A percentile compares a stretch with the other conserved stretches of the same genome.
These are phyloP conservation scores for Dexiosoma caninum DNA, from an alignment of 2,888 invertebrate genomes.

Conservation along the genomic window DNA sequence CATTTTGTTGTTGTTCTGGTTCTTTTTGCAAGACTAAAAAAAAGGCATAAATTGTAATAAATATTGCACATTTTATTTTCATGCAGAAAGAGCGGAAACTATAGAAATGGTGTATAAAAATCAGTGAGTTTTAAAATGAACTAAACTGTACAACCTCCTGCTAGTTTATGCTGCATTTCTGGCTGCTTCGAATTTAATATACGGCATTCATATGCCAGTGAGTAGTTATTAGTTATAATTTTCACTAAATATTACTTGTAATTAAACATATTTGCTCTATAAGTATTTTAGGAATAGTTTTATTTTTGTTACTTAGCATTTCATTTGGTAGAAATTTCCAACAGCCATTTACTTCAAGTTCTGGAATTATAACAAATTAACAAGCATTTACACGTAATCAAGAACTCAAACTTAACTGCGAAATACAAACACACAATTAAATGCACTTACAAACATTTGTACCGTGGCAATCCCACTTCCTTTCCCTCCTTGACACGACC, in stretches of 20 bases:
- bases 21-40: background rate
- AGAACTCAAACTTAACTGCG: conserved; percentile 52
- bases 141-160: background rate
- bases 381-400: conserved; percentile 55
- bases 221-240: background rate
- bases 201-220: background rate
- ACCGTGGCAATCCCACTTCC: background rate
- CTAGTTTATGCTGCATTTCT: background rate
- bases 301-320: background rate
- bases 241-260: background rate
- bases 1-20: no score
- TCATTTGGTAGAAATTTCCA: background rate
- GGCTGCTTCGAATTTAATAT: background rate
- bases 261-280: background rate
- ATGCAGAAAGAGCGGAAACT: background rate
- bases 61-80: background rate
- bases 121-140: conserved; percentile 4
- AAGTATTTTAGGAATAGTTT: background rate
- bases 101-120: background rate
- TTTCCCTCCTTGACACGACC: background rate
- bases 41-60: conserved; percentile 7
- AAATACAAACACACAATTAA: background rate
- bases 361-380: conserved; percentile 40
- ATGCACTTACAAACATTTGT: background rate
- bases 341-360: background rate